These are phyloP conservation scores for Erpetoichthys calabaricus DNA, from an alignment of 2,797 vertebrate species.

Conservation along the genomic window DNA sequence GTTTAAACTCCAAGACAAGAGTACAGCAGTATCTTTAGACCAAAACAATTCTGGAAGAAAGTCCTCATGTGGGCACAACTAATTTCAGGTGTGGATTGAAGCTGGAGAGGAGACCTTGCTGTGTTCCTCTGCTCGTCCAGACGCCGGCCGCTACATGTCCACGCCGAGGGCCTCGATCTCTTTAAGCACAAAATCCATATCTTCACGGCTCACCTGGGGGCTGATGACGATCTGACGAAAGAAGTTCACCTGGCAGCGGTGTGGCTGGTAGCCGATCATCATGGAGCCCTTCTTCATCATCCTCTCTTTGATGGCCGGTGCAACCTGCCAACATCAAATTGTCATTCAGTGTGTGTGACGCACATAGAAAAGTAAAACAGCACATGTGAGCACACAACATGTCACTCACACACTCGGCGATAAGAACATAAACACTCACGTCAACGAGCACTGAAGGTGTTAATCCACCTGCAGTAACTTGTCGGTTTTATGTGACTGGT, in stretches of 20 bases:
- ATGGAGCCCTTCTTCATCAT: conserved; percentile 72
- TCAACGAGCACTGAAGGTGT: too few relatives aligned
- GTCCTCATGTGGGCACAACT: too few relatives aligned
- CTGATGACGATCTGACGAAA: conserved; percentile 72
- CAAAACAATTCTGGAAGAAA: too few relatives aligned
- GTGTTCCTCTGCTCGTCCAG: conserved; percentile 21
- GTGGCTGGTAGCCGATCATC: conserved; percentile 68
- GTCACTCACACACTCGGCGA: too few relatives aligned
- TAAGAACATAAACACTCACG: too few relatives aligned
- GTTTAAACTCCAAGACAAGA: too few relatives aligned
- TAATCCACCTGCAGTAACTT: too few relatives aligned
- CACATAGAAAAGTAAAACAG: too few relatives aligned
- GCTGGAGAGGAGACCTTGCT: conserved; percentile 14
- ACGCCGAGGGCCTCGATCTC: conserved; percentile 58
- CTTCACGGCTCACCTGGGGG: conserved; percentile 52
- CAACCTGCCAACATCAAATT: conserved; percentile 39
- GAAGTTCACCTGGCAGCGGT: conserved; percentile 60
- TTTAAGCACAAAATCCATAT: conserved; percentile 68
- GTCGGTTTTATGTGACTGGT: too few relatives aligned
- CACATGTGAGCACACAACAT: too few relatives aligned
- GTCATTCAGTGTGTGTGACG: background rate
- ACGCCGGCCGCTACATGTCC: conserved; percentile 46
- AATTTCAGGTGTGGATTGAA: conserved; percentile 2
- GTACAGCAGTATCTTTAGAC: too few relatives aligned
- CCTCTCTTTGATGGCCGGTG: conserved; percentile 65